Conservation (phyloP, 2,113 vertebrate species). For the Meles meles region DNA sequence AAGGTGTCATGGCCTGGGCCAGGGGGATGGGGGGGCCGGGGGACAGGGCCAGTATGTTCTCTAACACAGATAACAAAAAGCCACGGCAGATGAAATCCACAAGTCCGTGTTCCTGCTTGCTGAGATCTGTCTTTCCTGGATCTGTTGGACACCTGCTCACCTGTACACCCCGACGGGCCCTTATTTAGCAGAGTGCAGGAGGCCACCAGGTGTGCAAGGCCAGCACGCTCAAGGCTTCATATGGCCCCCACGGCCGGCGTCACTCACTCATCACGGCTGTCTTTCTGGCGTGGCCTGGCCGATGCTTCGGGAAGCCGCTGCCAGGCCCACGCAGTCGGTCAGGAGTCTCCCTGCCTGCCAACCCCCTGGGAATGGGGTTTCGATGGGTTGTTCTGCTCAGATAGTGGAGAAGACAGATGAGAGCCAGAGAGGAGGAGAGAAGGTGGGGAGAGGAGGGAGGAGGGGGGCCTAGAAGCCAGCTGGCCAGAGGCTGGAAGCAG, state of each 20-base stretch:
- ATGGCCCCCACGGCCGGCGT: not conserved
- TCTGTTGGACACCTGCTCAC: not conserved
- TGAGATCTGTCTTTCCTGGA: not conserved
- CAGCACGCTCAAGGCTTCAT: not conserved
- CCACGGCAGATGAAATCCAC: not conserved
- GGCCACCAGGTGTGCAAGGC: not conserved
- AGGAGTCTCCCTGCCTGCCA: not conserved
- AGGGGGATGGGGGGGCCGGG: not conserved
- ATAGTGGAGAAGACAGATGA: not conserved
- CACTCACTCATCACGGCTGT: not conserved
- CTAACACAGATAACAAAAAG: not conserved
- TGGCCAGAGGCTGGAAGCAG: constrained; percentile 7
- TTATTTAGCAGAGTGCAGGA: not conserved
- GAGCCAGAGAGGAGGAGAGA: constrained; percentile 23
- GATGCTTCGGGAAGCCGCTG: not conserved
- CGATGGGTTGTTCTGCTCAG: not conserved
- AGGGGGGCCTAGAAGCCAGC: not conserved
- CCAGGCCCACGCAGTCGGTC: not conserved
- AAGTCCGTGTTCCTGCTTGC: not conserved
- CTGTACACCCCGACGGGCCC: rapidly evolving
- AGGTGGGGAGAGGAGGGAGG: constrained; percentile 27
- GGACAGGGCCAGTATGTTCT: not conserved
- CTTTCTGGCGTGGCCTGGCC: constrained; percentile 35
- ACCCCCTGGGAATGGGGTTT: not conserved
- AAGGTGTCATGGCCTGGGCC: not conserved